Base-by-base conservation (phyloP, 2,113 vertebrate species). In the Gadus macrocephalus region DNA sequence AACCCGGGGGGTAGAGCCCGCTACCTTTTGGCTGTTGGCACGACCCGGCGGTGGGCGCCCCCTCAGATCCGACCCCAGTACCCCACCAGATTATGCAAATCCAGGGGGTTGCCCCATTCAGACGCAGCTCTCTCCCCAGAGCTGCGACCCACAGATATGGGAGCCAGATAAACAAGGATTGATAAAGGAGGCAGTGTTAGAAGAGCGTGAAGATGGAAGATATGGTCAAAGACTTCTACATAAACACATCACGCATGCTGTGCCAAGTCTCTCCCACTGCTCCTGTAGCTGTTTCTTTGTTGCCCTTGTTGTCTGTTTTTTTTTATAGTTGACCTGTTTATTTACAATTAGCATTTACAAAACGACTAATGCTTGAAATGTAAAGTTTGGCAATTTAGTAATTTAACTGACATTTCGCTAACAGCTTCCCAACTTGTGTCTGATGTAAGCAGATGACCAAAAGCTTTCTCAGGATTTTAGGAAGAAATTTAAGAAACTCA, bases 61-160 rank as follows among this genome's bases (percentile, higher is more conserved):
- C 83, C 81, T 84, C 42, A 77, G 74, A 73, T 77, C 76, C 77
- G 75, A 79, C 74, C 81, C 77, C 79, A 75, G 87, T 86, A 82
- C 85, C 89, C 86, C 81, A 87, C 81, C 80, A 90, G 89, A 93
- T 93, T 93, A 93, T 93, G 92, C 91, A 92, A 93, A 93, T 93
- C 79, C 79, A 78, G 67, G 76, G 85, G 84, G 88, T 49, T 84
- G 81, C 78, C 76, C 90, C 70, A 88, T 91, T 91, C 87, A 90
- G 69, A 83, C 71, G 31, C 73, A 65, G 78, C 78, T 81, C 82
- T 49, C 87, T 78, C 79, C 89, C 89, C 87, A 88, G 80, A 74
- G 74, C 73, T 70, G 68, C 69, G 20, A 74, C 73, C 42, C 42
- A 49, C 70, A 83, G 83, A 89, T 86, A 85, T 88, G 74, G 61